phyloP scores from a whole-genome alignment of 2,888 invertebrate species.

The Laspeyria flexula region DNA sequence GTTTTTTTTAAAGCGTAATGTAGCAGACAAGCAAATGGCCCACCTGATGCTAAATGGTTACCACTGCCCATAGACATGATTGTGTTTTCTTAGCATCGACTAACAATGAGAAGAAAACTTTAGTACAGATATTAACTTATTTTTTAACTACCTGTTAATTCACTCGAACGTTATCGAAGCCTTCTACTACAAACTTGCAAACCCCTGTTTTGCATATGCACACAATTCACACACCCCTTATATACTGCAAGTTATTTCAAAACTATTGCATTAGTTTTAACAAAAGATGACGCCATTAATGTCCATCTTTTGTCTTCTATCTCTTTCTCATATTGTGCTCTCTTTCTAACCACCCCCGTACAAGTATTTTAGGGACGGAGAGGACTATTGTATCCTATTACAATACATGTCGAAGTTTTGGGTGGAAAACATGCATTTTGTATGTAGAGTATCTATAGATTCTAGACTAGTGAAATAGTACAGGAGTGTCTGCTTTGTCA shows the following conservation, averaged over 20 bases:
- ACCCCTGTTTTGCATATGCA: slow-evolving; percentile 10
- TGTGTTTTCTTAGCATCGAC: too few relatives aligned
- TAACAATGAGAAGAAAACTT: too few relatives aligned
- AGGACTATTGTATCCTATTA: slow-evolving; percentile 51
- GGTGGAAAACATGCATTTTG: slow-evolving; percentile 41
- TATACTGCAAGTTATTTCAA: slow-evolving; percentile 24
- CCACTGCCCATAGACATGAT: too few relatives aligned
- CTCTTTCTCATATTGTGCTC: slow-evolving; percentile 44
- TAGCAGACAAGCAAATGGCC: too few relatives aligned
- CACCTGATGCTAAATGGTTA: too few relatives aligned
- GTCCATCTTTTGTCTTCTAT: slow-evolving; percentile 63
- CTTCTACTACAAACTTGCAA: slow-evolving; percentile 3
- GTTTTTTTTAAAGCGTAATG: too few relatives aligned
- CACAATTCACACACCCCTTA: slow-evolving; percentile 15
- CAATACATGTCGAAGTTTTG: slow-evolving; percentile 46
- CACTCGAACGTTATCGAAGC: too few relatives aligned
- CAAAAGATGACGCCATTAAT: slow-evolving; percentile 67
- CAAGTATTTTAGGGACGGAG: slow-evolving; percentile 48
- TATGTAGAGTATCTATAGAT: too few relatives aligned
- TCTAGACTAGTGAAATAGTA: slow-evolving; percentile 2
- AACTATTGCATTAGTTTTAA: slow-evolving; percentile 42
- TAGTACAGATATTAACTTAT: too few relatives aligned
- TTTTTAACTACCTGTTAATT: too few relatives aligned
- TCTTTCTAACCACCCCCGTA: slow-evolving; percentile 59
- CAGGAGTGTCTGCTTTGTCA: not conserved